Base-by-base conservation (phyloP, 2,888 invertebrate species). In the Drosophila subsilvestris region DNA sequence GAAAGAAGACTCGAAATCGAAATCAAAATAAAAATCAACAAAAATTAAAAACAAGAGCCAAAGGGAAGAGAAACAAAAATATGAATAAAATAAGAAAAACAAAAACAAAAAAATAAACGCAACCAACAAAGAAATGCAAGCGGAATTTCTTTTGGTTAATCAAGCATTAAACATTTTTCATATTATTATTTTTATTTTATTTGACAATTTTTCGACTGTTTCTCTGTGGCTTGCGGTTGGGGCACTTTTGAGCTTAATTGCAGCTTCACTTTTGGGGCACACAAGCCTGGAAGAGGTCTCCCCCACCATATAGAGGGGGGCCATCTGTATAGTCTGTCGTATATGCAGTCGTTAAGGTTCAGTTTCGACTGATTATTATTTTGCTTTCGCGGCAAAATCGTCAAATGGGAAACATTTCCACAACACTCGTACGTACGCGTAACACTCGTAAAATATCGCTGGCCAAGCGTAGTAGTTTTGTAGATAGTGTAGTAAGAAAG, bases 121-220 rank as follows among this genome's bases (percentile, higher is more conserved):
- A 12, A 4, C 51, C 51, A 53, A 59, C 27, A 56, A 53, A 65
- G 63, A 51, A 67, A 63, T 59, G 50, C 45, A 45, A 45, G 63
- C 9, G 60, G 66, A 59, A 63, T 61, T 65, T 73, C 69, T 54
- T 70, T 70, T 59, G 53, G 61, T 73, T 63, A 63, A 63, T 48
- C 18, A 25, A 44, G 47, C 25, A 47, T 18, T 37, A 43, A 55
- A 55, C 42, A 48, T 59, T 53, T 53, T 59, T 44, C 32, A 22
- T 45, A 18, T 57, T 47, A 27, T 42, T 58, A 32, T 25, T 25
- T 2, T 25, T 25, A 25, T 25, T 25, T 25, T 25, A 25, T 49
- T 58, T 43, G 49, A 22, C 20, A 48, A 45, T 56, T 45, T 17
- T 25, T 50, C 12, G 32, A 32, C 32, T 32, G 32, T 5, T 32